Percentiles rank a stretch among this genome's conserved stretches.
phyloP scores from a whole-genome alignment of 2,888 invertebrate genomes.

The Portevinia maculata region DNA sequence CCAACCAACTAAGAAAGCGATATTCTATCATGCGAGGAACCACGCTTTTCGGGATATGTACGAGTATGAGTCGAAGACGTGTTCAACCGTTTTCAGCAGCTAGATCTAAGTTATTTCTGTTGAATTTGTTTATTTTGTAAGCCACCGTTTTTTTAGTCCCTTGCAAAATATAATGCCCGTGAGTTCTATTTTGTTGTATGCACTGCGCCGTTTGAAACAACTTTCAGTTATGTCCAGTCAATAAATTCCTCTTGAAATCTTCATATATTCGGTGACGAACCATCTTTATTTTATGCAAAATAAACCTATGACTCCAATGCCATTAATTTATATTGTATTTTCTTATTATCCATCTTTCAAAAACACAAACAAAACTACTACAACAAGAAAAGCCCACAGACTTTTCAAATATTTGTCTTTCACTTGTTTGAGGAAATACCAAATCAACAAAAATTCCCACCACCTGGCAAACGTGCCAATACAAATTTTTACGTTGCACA shows the following conservation, averaged over 20 bases:
- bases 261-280: neutral
- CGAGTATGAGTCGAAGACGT: too few species aligned
- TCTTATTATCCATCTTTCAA: constrained; percentile 11
- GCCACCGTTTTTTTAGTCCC: too few species aligned
- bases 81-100: too few species aligned
- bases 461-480: constrained; percentile 46
- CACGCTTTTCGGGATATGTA: too few species aligned
- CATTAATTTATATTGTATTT: constrained; percentile 3
- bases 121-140: too few species aligned
- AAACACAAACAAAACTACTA: constrained; percentile 11
- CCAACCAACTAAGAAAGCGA: too few species aligned
- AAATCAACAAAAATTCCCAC: constrained; percentile 15
- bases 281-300: neutral
- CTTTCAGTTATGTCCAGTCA: too few species aligned
- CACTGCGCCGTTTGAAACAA: too few species aligned
- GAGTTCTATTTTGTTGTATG: too few species aligned
- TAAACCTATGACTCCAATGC: neutral
- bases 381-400: neutral
- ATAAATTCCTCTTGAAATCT: neutral
- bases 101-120: too few species aligned
- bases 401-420: constrained; percentile 7
- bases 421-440: constrained; percentile 13
- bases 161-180: too few species aligned
- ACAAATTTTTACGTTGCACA: constrained; percentile 3
- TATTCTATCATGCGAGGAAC: too few species aligned